phyloP scores from a whole-genome alignment of 2,888 invertebrate species.

The Macrophya alboannulata region DNA sequence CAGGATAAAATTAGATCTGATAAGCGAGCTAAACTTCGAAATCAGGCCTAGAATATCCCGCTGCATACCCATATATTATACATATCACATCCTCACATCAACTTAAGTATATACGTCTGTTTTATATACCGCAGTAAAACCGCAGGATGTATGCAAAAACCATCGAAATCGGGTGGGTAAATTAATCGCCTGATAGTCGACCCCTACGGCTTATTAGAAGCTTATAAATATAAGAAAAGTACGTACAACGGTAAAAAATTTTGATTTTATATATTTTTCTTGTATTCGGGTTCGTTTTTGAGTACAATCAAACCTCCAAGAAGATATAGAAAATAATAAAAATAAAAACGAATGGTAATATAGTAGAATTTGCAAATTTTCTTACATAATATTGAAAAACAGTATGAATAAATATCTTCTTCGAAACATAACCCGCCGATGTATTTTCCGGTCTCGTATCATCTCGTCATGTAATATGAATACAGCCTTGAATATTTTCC shows the following conservation, averaged over 20 bases:
- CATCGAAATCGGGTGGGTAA: too few relatives aligned
- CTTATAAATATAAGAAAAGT: too few relatives aligned
- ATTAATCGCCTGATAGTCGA: too few relatives aligned
- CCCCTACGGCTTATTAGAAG: too few relatives aligned
- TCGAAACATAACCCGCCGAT: not conserved
- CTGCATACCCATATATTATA: too few relatives aligned
- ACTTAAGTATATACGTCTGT: not conserved
- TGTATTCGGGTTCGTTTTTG: too few relatives aligned
- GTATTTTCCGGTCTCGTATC: not conserved
- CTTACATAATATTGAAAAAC: not conserved
- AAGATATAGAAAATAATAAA: too few relatives aligned
- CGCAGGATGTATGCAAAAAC: too few relatives aligned
- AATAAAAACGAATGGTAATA: not conserved
- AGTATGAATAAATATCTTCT: not conserved
- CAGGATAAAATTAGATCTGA: constrained; percentile 14
- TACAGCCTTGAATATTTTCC: not conserved
- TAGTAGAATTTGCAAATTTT: not conserved
- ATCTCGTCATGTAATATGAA: not conserved
- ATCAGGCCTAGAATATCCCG: too few relatives aligned
- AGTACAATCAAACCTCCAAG: too few relatives aligned
- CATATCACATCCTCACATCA: not conserved
- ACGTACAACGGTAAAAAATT: too few relatives aligned
- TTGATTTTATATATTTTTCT: too few relatives aligned
- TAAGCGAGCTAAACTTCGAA: not conserved
- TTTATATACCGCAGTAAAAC: not conserved